These are phyloP conservation scores for Phylloscopus trochilus DNA, from an alignment of 2,113 vertebrate species.

Conservation along the genomic window DNA sequence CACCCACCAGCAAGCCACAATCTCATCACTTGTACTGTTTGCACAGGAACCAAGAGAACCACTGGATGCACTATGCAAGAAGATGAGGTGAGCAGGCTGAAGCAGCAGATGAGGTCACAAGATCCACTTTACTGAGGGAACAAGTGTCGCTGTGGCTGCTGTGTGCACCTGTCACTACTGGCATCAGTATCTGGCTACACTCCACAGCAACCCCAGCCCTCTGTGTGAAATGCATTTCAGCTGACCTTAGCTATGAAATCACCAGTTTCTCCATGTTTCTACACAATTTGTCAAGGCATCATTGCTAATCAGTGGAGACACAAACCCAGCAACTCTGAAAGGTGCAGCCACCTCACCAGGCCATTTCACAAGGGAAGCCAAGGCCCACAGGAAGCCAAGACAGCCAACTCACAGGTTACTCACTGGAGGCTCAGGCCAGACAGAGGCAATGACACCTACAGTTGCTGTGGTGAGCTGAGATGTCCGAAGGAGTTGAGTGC, in stretches of 20 bases:
- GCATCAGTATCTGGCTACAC: not conserved
- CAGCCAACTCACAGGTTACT: not conserved
- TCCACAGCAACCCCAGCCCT: not conserved
- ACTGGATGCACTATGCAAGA: rapidly evolving
- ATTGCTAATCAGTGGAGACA: not conserved
- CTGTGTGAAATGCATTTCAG: not conserved
- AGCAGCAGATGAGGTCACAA: not conserved
- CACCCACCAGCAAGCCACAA: not conserved
- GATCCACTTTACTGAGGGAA: not conserved
- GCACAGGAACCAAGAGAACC: not conserved
- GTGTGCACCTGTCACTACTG: not conserved
- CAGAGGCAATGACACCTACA: not conserved
- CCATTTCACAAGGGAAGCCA: not conserved
- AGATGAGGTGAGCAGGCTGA: not conserved
- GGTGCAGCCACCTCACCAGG: rapidly evolving
- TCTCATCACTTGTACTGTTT: not conserved
- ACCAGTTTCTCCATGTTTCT: not conserved
- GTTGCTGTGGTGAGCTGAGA: not conserved
- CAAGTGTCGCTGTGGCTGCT: rapidly evolving
- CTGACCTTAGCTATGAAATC: not conserved
- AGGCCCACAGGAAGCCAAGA: not conserved
- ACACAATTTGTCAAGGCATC: not conserved
- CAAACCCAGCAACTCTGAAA: not conserved
- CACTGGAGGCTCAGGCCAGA: not conserved
- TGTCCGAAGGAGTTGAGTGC: not conserved